Base-by-base conservation (phyloP, 2,888 invertebrate genomes). In the Dicranocentrus wangi region DNA sequence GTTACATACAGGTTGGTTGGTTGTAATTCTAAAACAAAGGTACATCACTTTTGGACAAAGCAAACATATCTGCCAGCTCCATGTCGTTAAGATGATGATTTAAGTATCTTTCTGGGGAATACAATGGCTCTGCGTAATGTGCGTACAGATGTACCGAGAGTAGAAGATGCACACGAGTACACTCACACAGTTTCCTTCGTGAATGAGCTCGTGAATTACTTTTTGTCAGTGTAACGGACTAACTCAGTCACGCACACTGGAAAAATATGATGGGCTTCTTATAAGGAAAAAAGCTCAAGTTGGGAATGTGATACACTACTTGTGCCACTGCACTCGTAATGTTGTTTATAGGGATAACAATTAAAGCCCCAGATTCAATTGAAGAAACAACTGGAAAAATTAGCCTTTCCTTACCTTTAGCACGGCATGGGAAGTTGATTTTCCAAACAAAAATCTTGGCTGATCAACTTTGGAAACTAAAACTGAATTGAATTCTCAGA, bases 71-170 rank as follows among this genome's bases (percentile, higher is more conserved):
- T 79, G 79, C 71, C 71, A 71, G 79, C 65, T 55, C 51, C 71
- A 71, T 71, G 79, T 79, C 79, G 79, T 79, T 79, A 79, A 66
- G 71, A 79, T 71, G 79, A 79, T 71, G 79, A 79, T 79, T 79
- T 79, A 79, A 79, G 79, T 71, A 71, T 43, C 47, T 43, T 65
- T 42, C 42, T 51, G 55, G 17, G 63, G 71, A 60, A 39, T 28
- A 71, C 68, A 76, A 76, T 76, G 58, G 69, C 27, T 21, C 58
- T 76, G 60, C 66, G 53, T 68, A n/a, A 39, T 39, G 21, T 51
- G 63, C 63, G 27, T 47, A 47, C 47, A 39, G n/a, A 2, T 47
- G 10, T 47, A n/a, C n/a, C n/a, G 47, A 47, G 47, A 47, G 10
- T n/a, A n/a, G 47, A 47, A 72, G 27, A 58, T 53, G 43, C 21